Conservation (phyloP, 2,888 invertebrate species). For the Electrophaes corylata region DNA sequence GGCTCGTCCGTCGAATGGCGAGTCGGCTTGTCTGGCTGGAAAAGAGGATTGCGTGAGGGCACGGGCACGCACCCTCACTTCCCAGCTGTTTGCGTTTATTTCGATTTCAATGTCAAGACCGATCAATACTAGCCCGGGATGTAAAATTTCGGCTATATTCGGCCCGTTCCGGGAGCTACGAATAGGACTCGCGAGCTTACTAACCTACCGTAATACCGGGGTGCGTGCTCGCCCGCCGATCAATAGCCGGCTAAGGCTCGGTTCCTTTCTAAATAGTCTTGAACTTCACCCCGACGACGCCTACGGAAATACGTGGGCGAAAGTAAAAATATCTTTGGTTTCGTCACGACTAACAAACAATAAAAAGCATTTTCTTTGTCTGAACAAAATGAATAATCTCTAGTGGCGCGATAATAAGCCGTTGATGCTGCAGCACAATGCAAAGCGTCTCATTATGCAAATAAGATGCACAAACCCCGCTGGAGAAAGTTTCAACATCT, state of each 20-base stretch:
- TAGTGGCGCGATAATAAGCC: slow-evolving; percentile 55
- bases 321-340: slow-evolving; percentile 64
- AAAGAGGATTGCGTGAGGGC: slow-evolving; percentile 62
- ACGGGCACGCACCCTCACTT: slow-evolving; percentile 71
- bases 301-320: slow-evolving; percentile 66
- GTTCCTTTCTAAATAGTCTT: slow-evolving; percentile 81
- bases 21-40: slow-evolving; percentile 39
- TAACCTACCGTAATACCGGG: slow-evolving; percentile 82
- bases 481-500: slow-evolving; percentile 75
- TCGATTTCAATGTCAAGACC: slow-evolving; percentile 83
- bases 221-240: slow-evolving; percentile 77
- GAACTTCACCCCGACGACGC: slow-evolving; percentile 78
- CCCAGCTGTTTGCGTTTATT: slow-evolving; percentile 82
- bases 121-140: slow-evolving; percentile 81
- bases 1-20: slow-evolving; percentile 18
- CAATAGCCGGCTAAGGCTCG: slow-evolving; percentile 78
- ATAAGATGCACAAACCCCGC: slow-evolving; percentile 70
- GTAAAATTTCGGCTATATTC: slow-evolving; percentile 80
- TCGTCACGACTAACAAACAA: slow-evolving; percentile 49
- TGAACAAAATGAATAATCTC: slow-evolving; percentile 56
- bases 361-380: slow-evolving; percentile 48
- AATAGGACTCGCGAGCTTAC: slow-evolving; percentile 70
- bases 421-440: slow-evolving; percentile 63
- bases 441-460: slow-evolving; percentile 71
- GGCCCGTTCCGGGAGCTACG: slow-evolving; percentile 77